Base-by-base conservation (phyloP, 2,113 vertebrate species). In the Hassar affinis region DNA sequence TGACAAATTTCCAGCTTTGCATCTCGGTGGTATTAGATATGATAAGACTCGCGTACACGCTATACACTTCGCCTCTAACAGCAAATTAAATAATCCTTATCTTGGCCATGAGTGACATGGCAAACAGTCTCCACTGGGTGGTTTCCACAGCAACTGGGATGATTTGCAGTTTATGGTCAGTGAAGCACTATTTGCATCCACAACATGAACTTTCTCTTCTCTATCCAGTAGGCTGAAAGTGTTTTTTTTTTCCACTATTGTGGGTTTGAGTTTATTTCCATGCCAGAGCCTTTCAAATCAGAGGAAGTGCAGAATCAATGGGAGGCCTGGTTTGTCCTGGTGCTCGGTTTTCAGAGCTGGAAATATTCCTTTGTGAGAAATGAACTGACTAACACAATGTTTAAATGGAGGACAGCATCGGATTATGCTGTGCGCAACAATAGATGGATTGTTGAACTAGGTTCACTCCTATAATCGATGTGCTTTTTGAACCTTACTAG, bases 81-180 rank as follows among this genome's bases (percentile, higher is more conserved):
- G 85, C 79, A 76, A 83, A 83, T 76, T 72, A 54, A 80, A 68
- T 80, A 66, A 79, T 33, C 25, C 77, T 68, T 57, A 86, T 79
- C 69, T 68, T 1, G 2, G 33, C 51, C 69, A 49, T 80, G 72
- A 86, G 72, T 80, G 71, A 57, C 78, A 81, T 35, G 71, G n/a
- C 4, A n/a, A 75, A 64, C 76, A 35, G 20, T 83, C 54, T 83
- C 69, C 25, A 45, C 61, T 35, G 61, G 45, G 79, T 27, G 71
- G 81, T 86, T 83, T 84, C 78, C 78, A 80, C 81, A 86, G 85
- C 85, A 84, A 84, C 82, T 38, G 49, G 49, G 47, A 75, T 80
- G 61, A 75, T 83, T 72, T 86, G 47, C 45, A 83, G 47, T 69
- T 74, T 77, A 66, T 64, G 78, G 68, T 72, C 42, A 68, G 54